Percentiles rank a stretch among this genome's conserved stretches.
Evolutionary conservation across 2,797 vertebrate species (phyloP).

Genomic region (Chaetophractus vellerosus): DNA sequence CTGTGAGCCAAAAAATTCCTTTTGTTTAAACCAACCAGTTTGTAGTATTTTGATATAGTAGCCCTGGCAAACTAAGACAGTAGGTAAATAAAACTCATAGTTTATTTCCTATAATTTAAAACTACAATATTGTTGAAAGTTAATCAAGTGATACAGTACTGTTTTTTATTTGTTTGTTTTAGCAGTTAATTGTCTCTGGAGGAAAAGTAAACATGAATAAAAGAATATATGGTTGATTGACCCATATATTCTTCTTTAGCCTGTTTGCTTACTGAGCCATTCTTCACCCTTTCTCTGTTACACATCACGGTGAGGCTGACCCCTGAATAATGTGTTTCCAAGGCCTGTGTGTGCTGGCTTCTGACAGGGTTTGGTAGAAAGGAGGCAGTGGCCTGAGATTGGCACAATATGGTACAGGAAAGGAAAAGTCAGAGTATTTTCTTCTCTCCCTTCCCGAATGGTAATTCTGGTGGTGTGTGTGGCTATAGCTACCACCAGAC

Average conservation of each 20-base stretch:
- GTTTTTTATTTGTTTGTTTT: neutral
- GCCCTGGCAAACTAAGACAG: too few species aligned
- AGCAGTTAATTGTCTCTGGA: conserved; percentile 25
- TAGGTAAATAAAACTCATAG: neutral
- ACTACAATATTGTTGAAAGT: neutral
- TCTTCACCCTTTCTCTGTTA: neutral
- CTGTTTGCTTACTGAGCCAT: neutral
- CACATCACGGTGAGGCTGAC: neutral
- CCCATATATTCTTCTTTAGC: neutral
- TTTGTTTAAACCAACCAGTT: too few species aligned
- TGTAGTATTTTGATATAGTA: too few species aligned
- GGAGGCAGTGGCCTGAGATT: neutral
- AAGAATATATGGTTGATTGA: conserved; percentile 19
- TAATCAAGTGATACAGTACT: neutral
- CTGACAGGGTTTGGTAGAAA: neutral
- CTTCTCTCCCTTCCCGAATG: neutral
- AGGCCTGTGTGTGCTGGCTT: neutral
- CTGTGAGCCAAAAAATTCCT: too few species aligned
- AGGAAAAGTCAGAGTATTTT: neutral
- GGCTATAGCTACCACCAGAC: neutral
- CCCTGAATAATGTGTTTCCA: neutral
- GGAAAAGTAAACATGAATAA: neutral
- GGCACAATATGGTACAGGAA: neutral
- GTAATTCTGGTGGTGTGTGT: neutral
- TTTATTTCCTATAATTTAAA: conserved; percentile 9